Evolutionary conservation across 2,888 invertebrate genomes (phyloP).

Genomic region (Herminia tarsipennalis): DNA sequence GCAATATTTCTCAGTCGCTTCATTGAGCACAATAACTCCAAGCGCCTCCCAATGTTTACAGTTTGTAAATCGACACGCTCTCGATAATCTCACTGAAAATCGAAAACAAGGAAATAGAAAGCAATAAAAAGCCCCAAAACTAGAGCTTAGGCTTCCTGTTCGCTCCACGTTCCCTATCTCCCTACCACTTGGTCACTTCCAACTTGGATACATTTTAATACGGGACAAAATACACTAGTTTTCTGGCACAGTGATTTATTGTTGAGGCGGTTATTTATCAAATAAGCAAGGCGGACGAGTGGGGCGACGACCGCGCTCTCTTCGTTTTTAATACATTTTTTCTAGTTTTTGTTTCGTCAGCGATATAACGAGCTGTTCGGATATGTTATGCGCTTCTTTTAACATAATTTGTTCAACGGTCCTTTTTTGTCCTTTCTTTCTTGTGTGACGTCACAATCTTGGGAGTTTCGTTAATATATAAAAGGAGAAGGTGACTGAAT

Average conservation of each 20-base stretch:
- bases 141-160: conserved; percentile 67
- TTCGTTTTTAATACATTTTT: conserved; percentile 63
- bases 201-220: conserved; percentile 50
- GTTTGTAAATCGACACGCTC: background rate
- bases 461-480: no score
- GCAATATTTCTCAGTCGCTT: background rate
- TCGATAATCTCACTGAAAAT: conserved; percentile 28
- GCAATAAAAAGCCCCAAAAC: conserved; percentile 66
- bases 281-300: conserved; percentile 57
- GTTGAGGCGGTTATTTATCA: conserved; percentile 70
- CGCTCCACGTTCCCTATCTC: conserved; percentile 52
- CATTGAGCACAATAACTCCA: background rate
- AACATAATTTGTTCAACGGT: conserved; percentile 58
- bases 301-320: conserved; percentile 51
- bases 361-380: conserved; percentile 65
- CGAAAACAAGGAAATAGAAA: conserved; percentile 67
- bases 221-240: conserved; percentile 37
- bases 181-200: conserved; percentile 64
- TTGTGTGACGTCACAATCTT: conserved; percentile 31
- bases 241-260: conserved; percentile 64
- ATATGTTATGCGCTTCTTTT: conserved; percentile 39
- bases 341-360: conserved; percentile 68
- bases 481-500: no score
- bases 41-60: background rate
- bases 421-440: conserved; percentile 47